Evolutionary conservation across 2,113 vertebrate species (phyloP), one percentile per base, ranked within the genome.

Genomic region (Balaenoptera acutorostrata): DNA sequence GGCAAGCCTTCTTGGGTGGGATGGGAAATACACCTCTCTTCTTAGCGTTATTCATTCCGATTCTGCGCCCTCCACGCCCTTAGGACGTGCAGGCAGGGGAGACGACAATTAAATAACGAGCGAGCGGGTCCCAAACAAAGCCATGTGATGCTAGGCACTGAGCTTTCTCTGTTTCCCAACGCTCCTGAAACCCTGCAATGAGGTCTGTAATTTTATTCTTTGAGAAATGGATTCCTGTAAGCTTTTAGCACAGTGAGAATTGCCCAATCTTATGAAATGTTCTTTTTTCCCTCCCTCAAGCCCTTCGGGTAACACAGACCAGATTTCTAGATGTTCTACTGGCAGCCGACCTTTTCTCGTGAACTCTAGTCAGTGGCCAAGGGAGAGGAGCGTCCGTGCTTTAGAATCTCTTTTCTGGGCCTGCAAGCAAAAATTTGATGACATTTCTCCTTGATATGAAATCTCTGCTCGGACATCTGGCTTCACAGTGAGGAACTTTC

Each of bases 71-170:
- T 97, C 96, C 96, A 72, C 5, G 8, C 84, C 75, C 80, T 88
- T 63, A 92, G 84, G 80, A 84, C 0, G 31, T 23, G 72, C 12
- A n/a, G 23, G 80, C 94, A 81, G 90, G 91, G 86, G 93, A 98
- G 98, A 98, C 52, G 15, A 52, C 97, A 97, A 97, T 95, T 83
- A 95, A 98, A 96, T 97, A 97, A 98, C 75, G 95, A 98, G 96
- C 75, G 95, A 98, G 96, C 98, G 98, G 97, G 98, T 97, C 97
- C 98, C 86, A 89, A 92, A 98, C 98, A 98, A 98, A 98, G 98
- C 96, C 96, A 93, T 87, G 52, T 84, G 93, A 97, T 95, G 96
- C 87, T 77, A 77, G 95, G 92, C 86, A 96, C 90, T 72, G 97
- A 93, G 98, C 93, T 93, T 97, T 96, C 97, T 97, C 93, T 98